These are phyloP conservation scores for Lagopus leucura DNA, from an alignment of 2,113 vertebrate genomes.

Conservation along the genomic window DNA sequence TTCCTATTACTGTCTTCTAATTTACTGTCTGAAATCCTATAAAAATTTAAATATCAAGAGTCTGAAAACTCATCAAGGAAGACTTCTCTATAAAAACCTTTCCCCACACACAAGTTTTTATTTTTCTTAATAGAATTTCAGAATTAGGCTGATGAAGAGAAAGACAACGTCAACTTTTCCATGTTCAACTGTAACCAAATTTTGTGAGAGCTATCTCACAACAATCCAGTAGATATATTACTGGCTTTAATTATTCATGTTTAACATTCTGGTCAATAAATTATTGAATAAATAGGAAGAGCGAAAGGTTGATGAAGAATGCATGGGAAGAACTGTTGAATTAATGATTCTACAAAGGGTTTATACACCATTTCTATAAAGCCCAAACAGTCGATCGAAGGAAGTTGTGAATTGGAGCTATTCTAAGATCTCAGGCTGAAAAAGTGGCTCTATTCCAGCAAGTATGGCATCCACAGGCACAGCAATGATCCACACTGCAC, in stretches of 20 bases:
- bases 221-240: neutral
- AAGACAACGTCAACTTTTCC: accelerated
- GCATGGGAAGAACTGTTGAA: neutral
- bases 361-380: neutral
- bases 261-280: neutral
- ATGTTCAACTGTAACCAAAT: neutral
- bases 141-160: neutral
- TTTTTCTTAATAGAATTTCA: neutral
- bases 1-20: neutral
- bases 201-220: neutral
- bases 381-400: neutral
- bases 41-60: neutral
- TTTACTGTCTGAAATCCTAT: neutral
- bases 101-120: accelerated
- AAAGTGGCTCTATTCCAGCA: neutral
- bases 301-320: neutral
- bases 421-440: neutral
- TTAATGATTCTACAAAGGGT: neutral
- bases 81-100: neutral
- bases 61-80: neutral
- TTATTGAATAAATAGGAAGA: neutral
- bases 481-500: neutral
- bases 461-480: neutral
- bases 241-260: neutral
- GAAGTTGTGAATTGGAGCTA: neutral